phyloP scores from a whole-genome alignment of 2,797 vertebrate genomes.

The Pelochelys cantorii region DNA sequence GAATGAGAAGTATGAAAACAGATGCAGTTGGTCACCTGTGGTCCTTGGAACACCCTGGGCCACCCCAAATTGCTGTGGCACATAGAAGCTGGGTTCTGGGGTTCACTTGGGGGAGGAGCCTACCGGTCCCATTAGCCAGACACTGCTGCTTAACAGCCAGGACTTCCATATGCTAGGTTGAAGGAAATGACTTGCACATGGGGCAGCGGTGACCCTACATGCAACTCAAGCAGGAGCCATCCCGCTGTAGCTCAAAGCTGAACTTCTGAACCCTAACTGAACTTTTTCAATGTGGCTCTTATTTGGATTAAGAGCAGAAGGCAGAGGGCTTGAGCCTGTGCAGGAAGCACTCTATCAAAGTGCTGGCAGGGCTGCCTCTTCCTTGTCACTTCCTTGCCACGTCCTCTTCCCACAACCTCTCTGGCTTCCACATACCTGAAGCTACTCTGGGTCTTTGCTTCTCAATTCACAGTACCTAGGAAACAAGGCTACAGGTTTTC shows the following conservation, averaged over 20 bases:
- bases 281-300: conserved; percentile 59
- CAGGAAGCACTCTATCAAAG: conserved; percentile 72
- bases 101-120: neutral
- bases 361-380: conserved; percentile 58
- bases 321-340: conserved; percentile 51
- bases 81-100: accelerated
- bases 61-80: neutral
- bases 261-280: conserved; percentile 62
- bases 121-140: neutral
- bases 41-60: neutral
- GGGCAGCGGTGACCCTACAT: neutral
- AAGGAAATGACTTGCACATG: neutral
- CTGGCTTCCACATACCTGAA: conserved; percentile 72
- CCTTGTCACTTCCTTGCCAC: conserved; percentile 64
- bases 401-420: conserved; percentile 62
- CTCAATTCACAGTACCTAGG: conserved; percentile 22
- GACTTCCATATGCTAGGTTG: neutral
- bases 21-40: neutral
- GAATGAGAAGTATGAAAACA: conserved; percentile 20
- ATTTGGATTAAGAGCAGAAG: conserved; percentile 69
- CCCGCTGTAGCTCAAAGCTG: conserved; percentile 35
- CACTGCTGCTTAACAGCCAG: neutral
- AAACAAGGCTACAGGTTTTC: neutral
- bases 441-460: conserved; percentile 42
- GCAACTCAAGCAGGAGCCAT: conserved; percentile 35